Percentiles rank a stretch among this genome's conserved stretches.
These are phyloP conservation scores for Halichoeres trimaculatus DNA, from an alignment of 2,113 vertebrate species.

Conservation along the genomic window DNA sequence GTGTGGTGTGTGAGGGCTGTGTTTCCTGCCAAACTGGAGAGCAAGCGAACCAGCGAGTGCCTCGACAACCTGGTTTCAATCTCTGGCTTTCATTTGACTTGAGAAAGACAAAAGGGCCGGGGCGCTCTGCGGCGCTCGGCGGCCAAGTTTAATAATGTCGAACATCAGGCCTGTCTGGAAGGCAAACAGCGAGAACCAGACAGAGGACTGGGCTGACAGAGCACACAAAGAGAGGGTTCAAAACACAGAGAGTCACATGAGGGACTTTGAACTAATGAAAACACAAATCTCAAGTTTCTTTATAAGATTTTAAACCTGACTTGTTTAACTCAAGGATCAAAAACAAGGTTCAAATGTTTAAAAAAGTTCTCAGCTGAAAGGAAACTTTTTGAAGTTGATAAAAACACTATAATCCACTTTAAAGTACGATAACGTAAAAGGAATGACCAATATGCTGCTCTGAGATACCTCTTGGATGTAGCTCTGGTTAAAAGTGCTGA, in stretches of 20 bases:
- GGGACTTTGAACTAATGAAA: background rate
- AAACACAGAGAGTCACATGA: conserved; percentile 3
- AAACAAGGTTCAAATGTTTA: no score
- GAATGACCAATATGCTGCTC: no score
- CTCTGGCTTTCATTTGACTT: conserved; percentile 69
- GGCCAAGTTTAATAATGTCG: conserved; percentile 57
- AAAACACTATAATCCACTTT: no score
- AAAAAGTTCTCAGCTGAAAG: background rate
- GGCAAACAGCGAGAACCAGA: conserved; percentile 40
- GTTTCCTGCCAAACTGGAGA: conserved; percentile 46
- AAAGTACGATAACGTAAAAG: no score
- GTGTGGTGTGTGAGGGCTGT: conserved; percentile 59
- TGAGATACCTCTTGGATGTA: no score
- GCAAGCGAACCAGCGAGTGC: conserved; percentile 45
- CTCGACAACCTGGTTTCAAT: conserved; percentile 56
- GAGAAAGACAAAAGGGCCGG: conserved; percentile 49
- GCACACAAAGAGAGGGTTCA: conserved; percentile 4
- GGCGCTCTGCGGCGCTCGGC: conserved; percentile 16
- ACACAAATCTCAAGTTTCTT: background rate
- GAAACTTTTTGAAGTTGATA: no score
- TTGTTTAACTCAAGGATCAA: background rate
- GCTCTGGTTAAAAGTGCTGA: no score
- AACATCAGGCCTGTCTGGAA: conserved; percentile 45
- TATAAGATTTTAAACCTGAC: background rate
- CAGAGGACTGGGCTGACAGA: conserved; percentile 4